Base-by-base conservation (phyloP, 1,140 invertebrate species). In the Anastrepha ludens region DNA sequence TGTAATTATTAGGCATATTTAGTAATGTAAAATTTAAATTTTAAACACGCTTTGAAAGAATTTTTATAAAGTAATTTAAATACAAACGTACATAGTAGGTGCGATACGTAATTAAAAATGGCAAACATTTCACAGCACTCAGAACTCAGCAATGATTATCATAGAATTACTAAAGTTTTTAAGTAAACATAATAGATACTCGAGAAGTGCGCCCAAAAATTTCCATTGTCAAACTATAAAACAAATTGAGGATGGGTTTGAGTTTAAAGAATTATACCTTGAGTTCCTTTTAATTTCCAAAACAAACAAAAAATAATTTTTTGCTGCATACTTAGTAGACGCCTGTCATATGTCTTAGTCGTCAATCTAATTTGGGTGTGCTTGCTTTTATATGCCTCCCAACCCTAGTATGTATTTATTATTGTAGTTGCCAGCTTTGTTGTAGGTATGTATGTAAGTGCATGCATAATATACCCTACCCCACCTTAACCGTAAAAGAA, bases 301-400 rank as follows among this genome's bases (percentile, higher is more conserved):
- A 9, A 62, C 60, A 62, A 9, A 62, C 60, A 74, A 17, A 74
- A 17, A 74, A 47, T 15, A 44, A 74, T 74, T 74, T 74, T 17
- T 74, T 44, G 11, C 74, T 55, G 20, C 47, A 20, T 20, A 41
- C 74, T 81, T 81, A 55, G 17, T 81, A 58, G 74, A 81, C 74
- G 74, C 20, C 47, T 81, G 74, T 50, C 74, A 74, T 29, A 29
- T 81, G 74, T 41, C 74, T 81, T 29, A 81, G 74, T 81, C 74
- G 44, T 81, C 74, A 55, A 55, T 55, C 74, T 81, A 81, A 81
- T 47, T 81, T 81, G 74, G 74, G 74, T 81, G 74, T 29, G 74
- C 74, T 81, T 41, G 5, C n/a, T 81, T 81, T 55, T 81, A 50
- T 58, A 55, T 81, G 74, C 3, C 44, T 81, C 47, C 74, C 74